Base-by-base conservation (phyloP, 2,113 vertebrate species). In the Campylomormyrus tamandua region DNA sequence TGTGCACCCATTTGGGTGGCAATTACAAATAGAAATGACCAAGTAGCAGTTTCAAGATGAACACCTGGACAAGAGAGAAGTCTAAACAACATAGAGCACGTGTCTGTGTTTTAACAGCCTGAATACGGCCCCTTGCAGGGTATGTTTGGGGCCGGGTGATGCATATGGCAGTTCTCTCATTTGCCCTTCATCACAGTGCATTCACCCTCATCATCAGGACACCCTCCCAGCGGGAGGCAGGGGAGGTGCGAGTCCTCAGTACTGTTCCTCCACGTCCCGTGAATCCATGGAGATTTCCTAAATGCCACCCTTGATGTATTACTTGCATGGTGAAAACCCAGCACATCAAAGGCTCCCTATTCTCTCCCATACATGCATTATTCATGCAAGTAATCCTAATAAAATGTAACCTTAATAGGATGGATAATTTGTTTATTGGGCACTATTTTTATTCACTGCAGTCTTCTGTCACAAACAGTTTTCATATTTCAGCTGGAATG, bases 401-500 rank as follows among this genome's bases (percentile, higher is more conserved):
- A 87, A 53, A 87, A 87, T 53, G 31, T 87, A 66, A 66, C 53
- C 87, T 88, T 62, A 88, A 88, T 88, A 66, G 35, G 87, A 62
- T n/a, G 87, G 87, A 88, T 62, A 45, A 88, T 88, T 88, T 88
- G 87, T 88, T 88, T 88, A 88, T 66, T 58, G 87, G 87, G 58
- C 31, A 42, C 56, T 39, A 24, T 88, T 88, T 88, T 39, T 48
- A 48, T 88, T 88, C 24, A 21, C 87, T 49, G 17, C 35, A 39
- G 42, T 80, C 45, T 77, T 19, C 66, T 53, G 45, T 83, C 88
- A 87, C 49, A 83, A 42, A 49, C 11, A 15, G 24, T 74, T 74
- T 48, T 74, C 21, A 74, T 88, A 62, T 88, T 48, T 74, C 31
- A 24, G 21, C 56, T 42, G 19, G 9, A 66, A 66, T 31, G 58